Conservation (phyloP, 1,140 invertebrate genomes). For the Megalonaias nervosa region DNA sequence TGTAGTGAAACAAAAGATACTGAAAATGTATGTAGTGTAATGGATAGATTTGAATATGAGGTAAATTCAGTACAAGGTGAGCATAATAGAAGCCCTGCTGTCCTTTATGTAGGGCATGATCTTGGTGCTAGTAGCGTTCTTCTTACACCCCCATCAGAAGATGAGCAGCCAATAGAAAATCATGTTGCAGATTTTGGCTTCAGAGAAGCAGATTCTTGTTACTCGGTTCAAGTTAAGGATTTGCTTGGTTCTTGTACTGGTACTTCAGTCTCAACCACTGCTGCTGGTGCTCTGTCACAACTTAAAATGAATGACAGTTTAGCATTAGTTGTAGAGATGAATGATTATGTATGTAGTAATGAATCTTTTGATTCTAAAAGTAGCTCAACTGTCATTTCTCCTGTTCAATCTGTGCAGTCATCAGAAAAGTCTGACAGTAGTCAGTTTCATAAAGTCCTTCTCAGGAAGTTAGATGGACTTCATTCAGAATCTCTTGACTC, state of each 20-base stretch:
- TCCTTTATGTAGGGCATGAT: not conserved
- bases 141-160: slow-evolving; percentile 51
- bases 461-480: too few relatives aligned
- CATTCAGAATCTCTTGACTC: too few relatives aligned
- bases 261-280: not conserved
- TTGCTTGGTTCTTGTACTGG: not conserved
- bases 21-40: too few relatives aligned
- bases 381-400: too few relatives aligned
- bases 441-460: too few relatives aligned
- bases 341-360: too few relatives aligned
- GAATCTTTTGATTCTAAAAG: too few relatives aligned
- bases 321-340: slow-evolving; percentile 23
- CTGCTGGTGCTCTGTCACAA: slow-evolving; percentile 17
- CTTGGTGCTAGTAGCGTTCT: slow-evolving; percentile 39
- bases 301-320: slow-evolving; percentile 23
- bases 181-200: slow-evolving; percentile 11
- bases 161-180: slow-evolving; percentile 14
- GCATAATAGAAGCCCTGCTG: too few relatives aligned
- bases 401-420: slow-evolving; percentile 40
- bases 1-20: too few relatives aligned
- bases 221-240: slow-evolving; percentile 11
- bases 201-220: not conserved
- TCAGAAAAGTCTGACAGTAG: slow-evolving; percentile 18
- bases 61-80: too few relatives aligned
- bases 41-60: too few relatives aligned